Evolutionary conservation across 2,888 invertebrate genomes (phyloP).

Genomic region (Cosmorhoe ocellata): DNA sequence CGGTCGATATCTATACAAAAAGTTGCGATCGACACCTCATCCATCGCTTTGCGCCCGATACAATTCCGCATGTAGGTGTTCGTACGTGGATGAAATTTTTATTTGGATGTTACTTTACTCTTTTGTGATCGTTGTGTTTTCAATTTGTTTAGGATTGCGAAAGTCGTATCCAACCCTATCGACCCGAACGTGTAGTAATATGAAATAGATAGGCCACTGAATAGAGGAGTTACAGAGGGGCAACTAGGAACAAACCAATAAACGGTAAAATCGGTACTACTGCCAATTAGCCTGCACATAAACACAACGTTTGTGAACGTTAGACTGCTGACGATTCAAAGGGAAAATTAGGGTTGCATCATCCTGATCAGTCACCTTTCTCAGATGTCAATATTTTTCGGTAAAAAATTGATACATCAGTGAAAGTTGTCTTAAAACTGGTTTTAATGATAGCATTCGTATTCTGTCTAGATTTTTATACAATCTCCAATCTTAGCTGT

Average conservation of each 20-base stretch:
- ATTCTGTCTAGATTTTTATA: constrained; percentile 2
- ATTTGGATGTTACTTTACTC: constrained; percentile 23
- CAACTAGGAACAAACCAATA: no score
- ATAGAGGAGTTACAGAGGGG: no score
- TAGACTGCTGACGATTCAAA: no score
- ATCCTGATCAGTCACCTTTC: background rate
- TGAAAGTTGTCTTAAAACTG: constrained; percentile 7
- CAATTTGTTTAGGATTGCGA: constrained; percentile 25
- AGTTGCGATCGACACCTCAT: constrained; percentile 29
- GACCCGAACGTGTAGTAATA: constrained; percentile 3
- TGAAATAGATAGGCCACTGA: background rate
- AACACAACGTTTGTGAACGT: no score
- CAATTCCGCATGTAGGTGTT: constrained; percentile 24
- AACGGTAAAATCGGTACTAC: no score
- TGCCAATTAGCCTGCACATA: no score
- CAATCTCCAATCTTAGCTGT: background rate
- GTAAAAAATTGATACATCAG: constrained; percentile 7
- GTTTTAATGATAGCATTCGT: background rate
- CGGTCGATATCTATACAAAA: constrained; percentile 1
- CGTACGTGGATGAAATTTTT: constrained; percentile 34
- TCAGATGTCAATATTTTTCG: background rate
- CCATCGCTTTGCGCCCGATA: constrained; percentile 30
- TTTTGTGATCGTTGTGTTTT: constrained; percentile 26
- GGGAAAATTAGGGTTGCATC: no score
- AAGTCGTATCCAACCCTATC: constrained; percentile 13